Evolutionary conservation across 2,888 invertebrate genomes (phyloP).

Genomic region (Furcula furcula): DNA sequence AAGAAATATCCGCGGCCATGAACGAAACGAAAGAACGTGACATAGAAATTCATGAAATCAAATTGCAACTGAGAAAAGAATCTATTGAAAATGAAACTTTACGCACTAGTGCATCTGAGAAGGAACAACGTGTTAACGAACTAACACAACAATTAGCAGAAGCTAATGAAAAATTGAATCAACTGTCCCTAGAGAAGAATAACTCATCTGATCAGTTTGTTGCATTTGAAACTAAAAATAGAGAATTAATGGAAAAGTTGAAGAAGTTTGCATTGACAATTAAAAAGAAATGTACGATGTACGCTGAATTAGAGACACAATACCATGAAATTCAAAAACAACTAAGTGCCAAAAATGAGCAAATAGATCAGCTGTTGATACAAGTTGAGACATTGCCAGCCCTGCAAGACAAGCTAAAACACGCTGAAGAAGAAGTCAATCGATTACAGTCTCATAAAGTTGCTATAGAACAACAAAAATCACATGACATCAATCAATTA

Average conservation of each 20-base stretch:
- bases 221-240: conserved; percentile 83
- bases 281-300: conserved; percentile 86
- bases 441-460: conserved; percentile 51
- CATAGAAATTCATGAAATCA: conserved; percentile 78
- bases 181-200: conserved; percentile 59
- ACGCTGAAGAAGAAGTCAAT: conserved; percentile 64
- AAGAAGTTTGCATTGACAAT: conserved; percentile 89
- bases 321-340: conserved; percentile 57
- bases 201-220: conserved; percentile 54
- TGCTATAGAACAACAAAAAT: conserved; percentile 49
- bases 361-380: conserved; percentile 55
- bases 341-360: conserved; percentile 48
- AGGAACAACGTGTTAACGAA: conserved; percentile 67
- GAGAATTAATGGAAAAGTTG: conserved; percentile 87
- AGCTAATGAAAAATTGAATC: conserved; percentile 59
- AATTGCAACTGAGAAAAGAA: conserved; percentile 80
- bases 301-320: conserved; percentile 84
- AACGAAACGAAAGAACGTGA: conserved; percentile 77
- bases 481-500: conserved; percentile 41
- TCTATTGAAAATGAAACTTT: conserved; percentile 84
- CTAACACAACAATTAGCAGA: conserved; percentile 74
- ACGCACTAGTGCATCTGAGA: conserved; percentile 79
- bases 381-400: conserved; percentile 60
- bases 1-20: conserved; percentile 68
- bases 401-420: conserved; percentile 62